Evolutionary conservation across 2,113 vertebrate species (phyloP).

Genomic region (Albula glossodonta): DNA sequence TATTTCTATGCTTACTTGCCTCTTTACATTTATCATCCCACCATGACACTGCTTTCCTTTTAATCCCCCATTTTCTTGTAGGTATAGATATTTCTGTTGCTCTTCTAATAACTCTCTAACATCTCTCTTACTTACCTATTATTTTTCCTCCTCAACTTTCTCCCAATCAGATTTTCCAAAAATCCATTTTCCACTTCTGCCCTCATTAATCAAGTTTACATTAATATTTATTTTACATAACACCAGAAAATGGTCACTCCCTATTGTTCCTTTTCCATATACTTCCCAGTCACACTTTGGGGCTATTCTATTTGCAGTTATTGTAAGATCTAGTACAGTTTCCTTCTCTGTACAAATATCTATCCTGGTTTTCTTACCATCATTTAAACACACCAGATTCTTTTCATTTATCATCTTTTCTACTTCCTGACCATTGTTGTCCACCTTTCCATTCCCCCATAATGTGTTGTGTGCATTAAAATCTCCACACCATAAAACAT

Average conservation of each 20-base stretch:
- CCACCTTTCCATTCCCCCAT: neutral
- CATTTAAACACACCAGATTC: neutral
- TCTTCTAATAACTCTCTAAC: neutral
- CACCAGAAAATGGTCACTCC: constrained; percentile 3
- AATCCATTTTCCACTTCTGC: neutral
- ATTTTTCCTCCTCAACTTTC: too few relatives aligned
- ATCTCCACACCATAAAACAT: constrained; percentile 16
- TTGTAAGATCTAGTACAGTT: neutral
- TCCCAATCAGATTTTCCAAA: neutral
- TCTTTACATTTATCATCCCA: neutral
- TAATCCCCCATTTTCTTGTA: neutral
- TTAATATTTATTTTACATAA: neutral
- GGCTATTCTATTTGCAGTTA: constrained; percentile 32
- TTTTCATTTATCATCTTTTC: neutral
- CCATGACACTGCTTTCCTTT: neutral
- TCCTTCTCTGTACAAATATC: neutral
- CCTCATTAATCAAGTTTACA: neutral
- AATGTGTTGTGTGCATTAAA: constrained; percentile 12
- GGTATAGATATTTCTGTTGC: constrained; percentile 8
- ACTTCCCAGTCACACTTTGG: constrained; percentile 12
- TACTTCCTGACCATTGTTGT: neutral
- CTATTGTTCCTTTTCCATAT: neutral
- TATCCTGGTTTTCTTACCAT: neutral
- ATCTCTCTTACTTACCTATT: too few relatives aligned
- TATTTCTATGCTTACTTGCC: neutral